These are phyloP conservation scores for Dysdera silvatica DNA, from an alignment of 1,140 invertebrate species.

Conservation along the genomic window DNA sequence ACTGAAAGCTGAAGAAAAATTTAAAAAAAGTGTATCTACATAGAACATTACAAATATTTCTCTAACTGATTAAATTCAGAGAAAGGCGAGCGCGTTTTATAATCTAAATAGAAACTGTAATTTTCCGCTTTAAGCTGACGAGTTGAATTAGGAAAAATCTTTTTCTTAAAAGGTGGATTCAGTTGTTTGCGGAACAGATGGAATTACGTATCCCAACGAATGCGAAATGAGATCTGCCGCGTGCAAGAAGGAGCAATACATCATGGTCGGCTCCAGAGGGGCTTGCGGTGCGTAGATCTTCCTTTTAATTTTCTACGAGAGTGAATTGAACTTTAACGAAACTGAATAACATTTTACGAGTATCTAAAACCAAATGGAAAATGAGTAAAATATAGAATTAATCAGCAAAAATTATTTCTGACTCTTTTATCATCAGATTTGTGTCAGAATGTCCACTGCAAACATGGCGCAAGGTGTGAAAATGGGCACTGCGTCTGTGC, in stretches of 20 bases:
- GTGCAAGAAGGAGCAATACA: constrained; percentile 56
- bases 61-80: too few relatives aligned
- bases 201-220: constrained; percentile 62
- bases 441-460: constrained; percentile 67
- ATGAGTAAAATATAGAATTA: too few relatives aligned
- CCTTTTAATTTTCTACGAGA: too few relatives aligned
- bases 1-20: too few relatives aligned
- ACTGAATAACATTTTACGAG: too few relatives aligned
- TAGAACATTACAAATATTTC: neutral
- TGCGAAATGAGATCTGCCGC: constrained; percentile 59
- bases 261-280: constrained; percentile 65
- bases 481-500: constrained; percentile 77
- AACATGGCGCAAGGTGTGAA: constrained; percentile 68
- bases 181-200: constrained; percentile 58
- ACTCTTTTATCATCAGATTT: constrained; percentile 51
- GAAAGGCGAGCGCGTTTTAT: too few relatives aligned
- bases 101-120: too few relatives aligned
- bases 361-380: too few relatives aligned
- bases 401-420: neutral
- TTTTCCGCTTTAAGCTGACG: too few relatives aligned
- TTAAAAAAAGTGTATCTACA: too few relatives aligned
- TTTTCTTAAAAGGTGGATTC: constrained; percentile 55
- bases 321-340: too few relatives aligned
- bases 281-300: constrained; percentile 61
- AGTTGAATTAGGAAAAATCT: too few relatives aligned